phyloP scores from a whole-genome alignment of 2,888 invertebrate species.

The Peribatodes rhomboidaria region DNA sequence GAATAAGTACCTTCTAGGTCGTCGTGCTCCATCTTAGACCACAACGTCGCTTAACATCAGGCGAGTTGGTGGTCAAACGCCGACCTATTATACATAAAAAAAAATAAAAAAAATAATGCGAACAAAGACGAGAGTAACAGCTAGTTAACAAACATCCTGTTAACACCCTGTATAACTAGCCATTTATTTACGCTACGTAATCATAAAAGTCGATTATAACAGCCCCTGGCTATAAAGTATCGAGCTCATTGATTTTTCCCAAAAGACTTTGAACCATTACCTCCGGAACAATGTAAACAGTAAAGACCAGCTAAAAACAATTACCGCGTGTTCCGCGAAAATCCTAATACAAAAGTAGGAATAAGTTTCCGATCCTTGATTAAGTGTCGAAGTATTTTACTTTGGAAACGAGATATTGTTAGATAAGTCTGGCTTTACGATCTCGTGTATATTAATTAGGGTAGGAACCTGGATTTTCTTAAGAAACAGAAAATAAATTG shows the following conservation, averaged over 20 bases:
- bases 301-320: slow-evolving; percentile 28
- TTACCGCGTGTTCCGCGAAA: slow-evolving; percentile 21
- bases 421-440: slow-evolving; percentile 6
- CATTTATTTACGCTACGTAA: not conserved
- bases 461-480: not conserved
- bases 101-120: no score
- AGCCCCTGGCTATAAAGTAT: not conserved
- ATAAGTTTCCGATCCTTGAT: slow-evolving; percentile 33
- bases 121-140: no score
- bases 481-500: no score
- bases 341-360: slow-evolving; percentile 31
- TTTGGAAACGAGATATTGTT: slow-evolving; percentile 27
- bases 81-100: no score
- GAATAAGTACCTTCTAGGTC: no score
- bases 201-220: not conserved
- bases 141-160: no score
- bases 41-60: no score
- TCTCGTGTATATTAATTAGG: not conserved
- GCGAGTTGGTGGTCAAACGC: no score
- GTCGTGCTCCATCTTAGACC: no score
- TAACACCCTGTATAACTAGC: not conserved
- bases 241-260: not conserved
- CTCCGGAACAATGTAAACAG: slow-evolving; percentile 19
- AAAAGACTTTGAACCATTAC: slow-evolving; percentile 5
- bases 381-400: slow-evolving; percentile 25